Percentiles rank a stretch among this genome's conserved stretches.
Evolutionary conservation across 2,888 invertebrate species (phyloP).

Genomic region (Lissonota sp.): DNA sequence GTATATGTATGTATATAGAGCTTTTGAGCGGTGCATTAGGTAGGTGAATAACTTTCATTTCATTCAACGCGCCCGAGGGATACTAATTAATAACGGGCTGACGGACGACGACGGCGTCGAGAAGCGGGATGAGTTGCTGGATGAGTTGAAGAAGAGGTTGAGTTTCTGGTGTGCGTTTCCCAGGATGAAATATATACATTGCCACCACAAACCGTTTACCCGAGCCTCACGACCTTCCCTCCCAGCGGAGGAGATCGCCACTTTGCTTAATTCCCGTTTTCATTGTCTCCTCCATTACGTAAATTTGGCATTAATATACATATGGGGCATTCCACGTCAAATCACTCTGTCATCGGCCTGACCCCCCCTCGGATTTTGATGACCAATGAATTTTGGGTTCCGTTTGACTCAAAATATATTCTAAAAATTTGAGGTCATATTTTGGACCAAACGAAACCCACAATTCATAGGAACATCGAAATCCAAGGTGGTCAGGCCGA

Average conservation of each 20-base stretch:
- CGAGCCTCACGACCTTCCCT: conserved; percentile 14
- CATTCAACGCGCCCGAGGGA: conserved; percentile 28
- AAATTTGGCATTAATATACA: too few relatives aligned
- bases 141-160: conserved; percentile 18
- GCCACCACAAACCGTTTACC: conserved; percentile 16
- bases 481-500: too few relatives aligned
- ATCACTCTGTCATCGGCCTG: too few relatives aligned
- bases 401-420: too few relatives aligned
- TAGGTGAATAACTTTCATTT: conserved; percentile 18
- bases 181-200: conserved; percentile 7
- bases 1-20: too few relatives aligned
- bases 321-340: too few relatives aligned
- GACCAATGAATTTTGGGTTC: too few relatives aligned
- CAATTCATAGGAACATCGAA: too few relatives aligned
- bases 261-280: conserved; percentile 59
- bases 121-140: conserved; percentile 6
- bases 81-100: conserved; percentile 45
- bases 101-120: conserved; percentile 11
- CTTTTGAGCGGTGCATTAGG: too few relatives aligned
- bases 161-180: conserved; percentile 38
- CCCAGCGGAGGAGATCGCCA: conserved; percentile 51
- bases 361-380: too few relatives aligned
- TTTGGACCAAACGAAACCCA: too few relatives aligned
- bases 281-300: conserved; percentile 53
- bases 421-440: too few relatives aligned